Conservation (phyloP, 2,797 vertebrate species). For the Tenualosa ilisha region DNA sequence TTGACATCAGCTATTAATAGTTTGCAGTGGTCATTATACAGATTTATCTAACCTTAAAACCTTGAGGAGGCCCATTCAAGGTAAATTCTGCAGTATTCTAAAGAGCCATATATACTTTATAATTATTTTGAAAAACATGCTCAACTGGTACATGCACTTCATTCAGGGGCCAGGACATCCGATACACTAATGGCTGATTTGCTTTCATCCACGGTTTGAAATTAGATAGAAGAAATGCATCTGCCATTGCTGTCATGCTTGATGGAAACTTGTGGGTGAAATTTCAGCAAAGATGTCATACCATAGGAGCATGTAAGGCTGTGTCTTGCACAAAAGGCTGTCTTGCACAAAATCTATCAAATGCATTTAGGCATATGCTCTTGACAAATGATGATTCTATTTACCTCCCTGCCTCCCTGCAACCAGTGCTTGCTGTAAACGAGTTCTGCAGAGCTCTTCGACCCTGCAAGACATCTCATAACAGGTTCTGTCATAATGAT, state of each 20-base stretch:
- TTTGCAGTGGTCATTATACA: no score
- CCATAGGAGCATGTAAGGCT: not conserved
- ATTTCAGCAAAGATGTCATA: not conserved
- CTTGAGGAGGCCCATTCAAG: no score
- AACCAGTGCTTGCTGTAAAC: not conserved
- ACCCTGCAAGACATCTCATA: not conserved
- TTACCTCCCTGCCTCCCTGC: not conserved
- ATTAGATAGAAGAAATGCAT: not conserved
- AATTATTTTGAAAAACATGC: no score
- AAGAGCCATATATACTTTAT: no score
- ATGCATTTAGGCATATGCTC: not conserved
- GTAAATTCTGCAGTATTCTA: no score
- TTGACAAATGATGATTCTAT: not conserved
- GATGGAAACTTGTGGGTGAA: not conserved
- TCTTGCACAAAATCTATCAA: not conserved
- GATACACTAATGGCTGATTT: not conserved
- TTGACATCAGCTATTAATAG: no score
- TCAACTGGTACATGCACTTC: no score
- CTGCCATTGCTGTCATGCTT: not conserved
- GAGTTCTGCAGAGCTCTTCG: not conserved
- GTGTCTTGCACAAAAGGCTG: not conserved
- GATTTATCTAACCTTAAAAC: no score
- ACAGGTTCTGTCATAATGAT: constrained; percentile 45
- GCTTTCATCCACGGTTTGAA: not conserved
- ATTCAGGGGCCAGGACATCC: not conserved